These are phyloP conservation scores for Scomber scombrus DNA, from an alignment of 2,113 vertebrate species.

Conservation along the genomic window DNA sequence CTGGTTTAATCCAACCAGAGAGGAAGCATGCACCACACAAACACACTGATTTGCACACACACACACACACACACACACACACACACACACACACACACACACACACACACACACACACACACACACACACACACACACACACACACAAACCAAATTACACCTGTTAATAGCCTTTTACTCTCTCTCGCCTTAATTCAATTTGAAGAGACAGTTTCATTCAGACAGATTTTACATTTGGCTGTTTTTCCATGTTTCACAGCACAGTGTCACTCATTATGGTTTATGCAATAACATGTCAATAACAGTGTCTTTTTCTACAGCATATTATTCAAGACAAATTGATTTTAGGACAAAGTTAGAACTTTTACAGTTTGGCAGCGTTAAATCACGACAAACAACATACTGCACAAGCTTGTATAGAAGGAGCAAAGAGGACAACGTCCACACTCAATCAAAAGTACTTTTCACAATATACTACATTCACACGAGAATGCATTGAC, in stretches of 20 bases:
- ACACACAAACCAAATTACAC: not conserved
- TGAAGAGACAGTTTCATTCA: too few species aligned
- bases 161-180: too few species aligned
- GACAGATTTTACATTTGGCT: not conserved
- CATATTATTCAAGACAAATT: too few species aligned
- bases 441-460: constrained; percentile 1
- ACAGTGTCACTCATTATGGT: not conserved
- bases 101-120: constrained; percentile 9
- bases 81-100: not conserved
- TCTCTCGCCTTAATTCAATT: too few species aligned
- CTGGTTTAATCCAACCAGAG: constrained; percentile 2
- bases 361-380: too few species aligned
- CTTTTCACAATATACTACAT: constrained; percentile 25
- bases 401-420: constrained; percentile 25
- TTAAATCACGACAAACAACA: constrained; percentile 13
- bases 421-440: constrained; percentile 3
- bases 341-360: too few species aligned
- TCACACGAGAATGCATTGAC: not conserved
- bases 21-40: constrained; percentile 11
- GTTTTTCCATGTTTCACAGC: constrained; percentile 18
- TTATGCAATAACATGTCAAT: not conserved
- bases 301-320: not conserved
- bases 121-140: constrained; percentile 7
- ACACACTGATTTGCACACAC: not conserved
- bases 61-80: not conserved